Base-by-base conservation (phyloP, 1,140 invertebrate genomes). In the Brachionus rotundiformis region DNA sequence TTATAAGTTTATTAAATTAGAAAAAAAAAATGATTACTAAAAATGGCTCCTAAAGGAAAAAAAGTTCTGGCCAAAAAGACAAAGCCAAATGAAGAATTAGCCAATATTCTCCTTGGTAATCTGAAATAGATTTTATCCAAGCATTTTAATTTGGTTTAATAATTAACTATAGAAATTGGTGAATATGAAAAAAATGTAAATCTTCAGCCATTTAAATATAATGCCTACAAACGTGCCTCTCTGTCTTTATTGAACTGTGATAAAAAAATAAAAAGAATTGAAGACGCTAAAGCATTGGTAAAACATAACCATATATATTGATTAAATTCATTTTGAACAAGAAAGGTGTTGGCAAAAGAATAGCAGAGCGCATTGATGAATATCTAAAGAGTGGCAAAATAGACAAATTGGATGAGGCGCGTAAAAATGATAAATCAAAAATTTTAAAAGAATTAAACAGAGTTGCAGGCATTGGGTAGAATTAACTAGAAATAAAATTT, bases 301-400 rank as follows among this genome's bases (percentile, higher is more conserved):
- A 83, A 83, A 82, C 33, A 73, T 4, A 25, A 61, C 27, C 27
- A 8, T 61, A 19, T 31, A 31, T 19, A 54, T 10, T 29, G n/a
- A n/a, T 61, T 82, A 0, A 36, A 11, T 63, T 39, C 1, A 16
- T 61, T 82, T 59, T 11, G 0, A 65, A 39, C 49, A 29, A 89
- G 88, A 85, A 91, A 79, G 93, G 93, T 19, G 90, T 94, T 83
- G 93, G 93, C 31, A 89, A 91, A 11, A 93, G 94, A 89, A 94
- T 94, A 83, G 90, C 90, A 0, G 91, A 92, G 83, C 94, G 94
- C 88, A 93, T 94, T 83, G 92, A 93, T 85, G 93, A 94, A 84
- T 93, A 92, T 87, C 86, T 94, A 49, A 86, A 90, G 83, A 94
- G 92, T n/a, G 93, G 93, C 73, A 93, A 92, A 87, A 86, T 94